Percentiles rank a stretch among this genome's conserved stretches.
These are phyloP conservation scores for Trichonephila clavipes DNA, from an alignment of 1,140 invertebrate species.

Conservation along the genomic window DNA sequence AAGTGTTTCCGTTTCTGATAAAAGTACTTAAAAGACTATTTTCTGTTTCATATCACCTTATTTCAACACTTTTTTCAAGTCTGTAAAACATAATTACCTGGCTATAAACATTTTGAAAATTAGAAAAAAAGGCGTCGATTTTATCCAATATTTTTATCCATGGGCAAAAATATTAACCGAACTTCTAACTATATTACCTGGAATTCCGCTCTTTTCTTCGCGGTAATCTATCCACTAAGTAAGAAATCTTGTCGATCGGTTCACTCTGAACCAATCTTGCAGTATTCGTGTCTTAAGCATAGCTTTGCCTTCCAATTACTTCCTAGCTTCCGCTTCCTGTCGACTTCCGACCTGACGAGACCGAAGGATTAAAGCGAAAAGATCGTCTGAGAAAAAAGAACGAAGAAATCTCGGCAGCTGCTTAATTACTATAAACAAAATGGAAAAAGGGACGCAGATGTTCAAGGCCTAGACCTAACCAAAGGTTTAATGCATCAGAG, in stretches of 20 bases:
- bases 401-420: neutral
- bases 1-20: too few species aligned
- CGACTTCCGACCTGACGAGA: conserved; percentile 9
- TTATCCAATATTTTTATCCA: neutral
- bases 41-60: too few species aligned
- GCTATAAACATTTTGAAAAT: too few species aligned
- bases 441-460: neutral
- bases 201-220: neutral
- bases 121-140: neutral
- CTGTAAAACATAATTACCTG: too few species aligned
- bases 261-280: neutral
- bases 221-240: neutral
- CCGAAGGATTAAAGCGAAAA: neutral
- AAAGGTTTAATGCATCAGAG: too few species aligned
- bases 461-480: too few species aligned
- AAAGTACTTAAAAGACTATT: too few species aligned
- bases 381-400: neutral
- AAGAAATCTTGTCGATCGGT: neutral
- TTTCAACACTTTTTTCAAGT: too few species aligned
- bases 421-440: conserved; percentile 39
- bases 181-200: neutral
- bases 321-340: conserved; percentile 4
- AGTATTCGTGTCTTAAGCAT: conserved; percentile 17
- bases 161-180: neutral
- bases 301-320: conserved; percentile 14